phyloP scores from a whole-genome alignment of 2,797 vertebrate genomes.

The Chrysocyon brachyurus region DNA sequence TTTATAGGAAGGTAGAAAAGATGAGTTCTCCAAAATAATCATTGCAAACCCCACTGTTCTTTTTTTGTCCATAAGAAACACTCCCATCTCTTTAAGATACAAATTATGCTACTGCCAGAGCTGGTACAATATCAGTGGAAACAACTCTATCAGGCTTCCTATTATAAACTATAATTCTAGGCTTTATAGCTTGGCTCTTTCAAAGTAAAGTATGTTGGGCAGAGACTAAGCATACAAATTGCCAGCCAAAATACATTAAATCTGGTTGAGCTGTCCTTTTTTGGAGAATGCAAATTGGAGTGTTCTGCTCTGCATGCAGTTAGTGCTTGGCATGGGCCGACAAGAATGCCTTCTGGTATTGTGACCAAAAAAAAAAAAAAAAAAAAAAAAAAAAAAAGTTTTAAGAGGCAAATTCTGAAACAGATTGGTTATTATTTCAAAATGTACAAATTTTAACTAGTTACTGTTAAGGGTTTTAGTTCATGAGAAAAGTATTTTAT shows the following conservation, averaged over 20 bases:
- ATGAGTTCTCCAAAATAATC: conserved; percentile 41
- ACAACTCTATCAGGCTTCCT: conserved; percentile 76
- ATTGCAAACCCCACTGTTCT: conserved; percentile 18
- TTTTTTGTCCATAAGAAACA: conserved; percentile 51
- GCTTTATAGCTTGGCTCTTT: conserved; percentile 77
- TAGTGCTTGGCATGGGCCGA: conserved; percentile 42
- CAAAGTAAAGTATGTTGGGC: conserved; percentile 78
- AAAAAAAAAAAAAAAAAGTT: background rate
- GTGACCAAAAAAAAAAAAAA: background rate
- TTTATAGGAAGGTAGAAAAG: conserved; percentile 45
- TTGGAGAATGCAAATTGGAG: conserved; percentile 68
- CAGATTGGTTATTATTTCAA: conserved; percentile 55
- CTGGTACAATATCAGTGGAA: conserved; percentile 55
- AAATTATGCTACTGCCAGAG: conserved; percentile 56
- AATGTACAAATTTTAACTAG: conserved; percentile 21
- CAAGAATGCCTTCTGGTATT: conserved; percentile 47
- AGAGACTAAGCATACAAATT: conserved; percentile 80
- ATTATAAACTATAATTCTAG: conserved; percentile 83
- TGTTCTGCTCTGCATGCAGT: conserved; percentile 42
- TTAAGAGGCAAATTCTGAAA: conserved; percentile 48
- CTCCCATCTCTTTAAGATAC: conserved; percentile 71
- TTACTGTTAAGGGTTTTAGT: background rate
- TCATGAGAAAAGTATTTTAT: conserved; percentile 28
- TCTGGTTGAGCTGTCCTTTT: conserved; percentile 77
- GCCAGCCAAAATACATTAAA: conserved; percentile 81